These are phyloP conservation scores for Phoebastria nigripes DNA, from an alignment of 2,797 vertebrate species.

Conservation along the genomic window DNA sequence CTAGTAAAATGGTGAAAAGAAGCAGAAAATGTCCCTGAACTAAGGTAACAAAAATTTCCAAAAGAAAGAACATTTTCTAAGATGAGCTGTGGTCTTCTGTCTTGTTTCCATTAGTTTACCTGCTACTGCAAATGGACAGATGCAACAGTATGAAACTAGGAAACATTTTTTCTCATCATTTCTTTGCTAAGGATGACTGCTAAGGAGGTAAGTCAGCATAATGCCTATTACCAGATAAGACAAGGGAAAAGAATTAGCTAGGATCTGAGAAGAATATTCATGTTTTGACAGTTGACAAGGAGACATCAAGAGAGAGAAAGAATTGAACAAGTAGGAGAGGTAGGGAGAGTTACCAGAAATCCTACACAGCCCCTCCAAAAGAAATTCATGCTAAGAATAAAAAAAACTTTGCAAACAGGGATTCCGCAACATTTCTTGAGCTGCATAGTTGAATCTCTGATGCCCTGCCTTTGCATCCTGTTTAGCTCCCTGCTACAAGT, in stretches of 20 bases:
- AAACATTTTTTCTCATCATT: neutral
- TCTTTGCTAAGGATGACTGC: neutral
- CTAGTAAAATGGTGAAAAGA: neutral
- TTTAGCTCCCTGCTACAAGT: neutral
- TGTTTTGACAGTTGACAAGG: neutral
- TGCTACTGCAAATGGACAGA: neutral
- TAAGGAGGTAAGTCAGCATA: neutral
- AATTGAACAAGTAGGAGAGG: neutral
- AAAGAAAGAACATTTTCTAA: neutral
- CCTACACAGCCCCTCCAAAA: neutral
- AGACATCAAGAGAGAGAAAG: neutral
- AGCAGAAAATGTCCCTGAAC: neutral
- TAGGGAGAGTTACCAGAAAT: neutral
- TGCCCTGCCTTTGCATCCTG: neutral
- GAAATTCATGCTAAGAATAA: neutral
- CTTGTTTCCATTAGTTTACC: neutral
- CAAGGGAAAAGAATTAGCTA: neutral
- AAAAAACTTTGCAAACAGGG: neutral
- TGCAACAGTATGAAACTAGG: neutral
- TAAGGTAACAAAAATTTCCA: neutral
- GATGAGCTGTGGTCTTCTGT: neutral
- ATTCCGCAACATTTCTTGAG: neutral
- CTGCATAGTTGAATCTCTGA: fast-evolving
- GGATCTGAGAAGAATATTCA: neutral
- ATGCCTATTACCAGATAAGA: neutral